phyloP scores from a whole-genome alignment of 2,113 vertebrate genomes.

The Ancistrus triradiatus region DNA sequence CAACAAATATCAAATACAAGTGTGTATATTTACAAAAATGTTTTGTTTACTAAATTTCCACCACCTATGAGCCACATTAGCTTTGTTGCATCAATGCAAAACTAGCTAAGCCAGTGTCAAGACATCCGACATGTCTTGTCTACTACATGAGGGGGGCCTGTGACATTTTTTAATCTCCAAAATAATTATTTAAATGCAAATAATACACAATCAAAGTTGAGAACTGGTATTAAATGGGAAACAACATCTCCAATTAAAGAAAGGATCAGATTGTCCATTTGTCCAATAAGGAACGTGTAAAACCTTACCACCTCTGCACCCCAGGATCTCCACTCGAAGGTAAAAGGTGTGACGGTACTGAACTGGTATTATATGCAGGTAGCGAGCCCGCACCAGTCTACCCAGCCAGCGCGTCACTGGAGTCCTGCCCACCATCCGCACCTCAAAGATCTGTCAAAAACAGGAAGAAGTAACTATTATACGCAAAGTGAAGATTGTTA shows the following conservation, averaged over 20 bases:
- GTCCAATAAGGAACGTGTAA: neutral
- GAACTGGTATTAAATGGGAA: too few relatives aligned
- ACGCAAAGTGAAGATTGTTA: neutral
- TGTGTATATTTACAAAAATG: too few relatives aligned
- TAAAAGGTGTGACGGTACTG: conserved; percentile 69
- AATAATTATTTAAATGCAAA: neutral
- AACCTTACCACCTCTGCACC: conserved; percentile 67
- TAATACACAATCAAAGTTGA: neutral
- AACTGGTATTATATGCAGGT: conserved; percentile 70
- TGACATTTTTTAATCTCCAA: too few relatives aligned
- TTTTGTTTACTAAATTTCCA: too few relatives aligned
- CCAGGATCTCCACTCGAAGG: conserved; percentile 71
- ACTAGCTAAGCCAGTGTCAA: too few relatives aligned
- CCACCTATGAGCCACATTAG: too few relatives aligned
- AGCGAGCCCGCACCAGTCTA: conserved; percentile 63
- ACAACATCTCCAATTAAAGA: neutral
- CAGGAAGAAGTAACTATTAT: too few relatives aligned
- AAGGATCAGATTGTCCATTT: neutral
- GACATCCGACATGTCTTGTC: too few relatives aligned
- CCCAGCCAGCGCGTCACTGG: conserved; percentile 66
- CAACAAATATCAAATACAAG: too few relatives aligned
- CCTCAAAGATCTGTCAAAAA: conserved; percentile 67
- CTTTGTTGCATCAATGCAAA: too few relatives aligned
- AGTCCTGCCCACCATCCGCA: conserved; percentile 62
- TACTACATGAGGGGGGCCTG: too few relatives aligned